Conservation (phyloP, 1,140 invertebrate species). For the Trachymyrmex septentrionalis region DNA sequence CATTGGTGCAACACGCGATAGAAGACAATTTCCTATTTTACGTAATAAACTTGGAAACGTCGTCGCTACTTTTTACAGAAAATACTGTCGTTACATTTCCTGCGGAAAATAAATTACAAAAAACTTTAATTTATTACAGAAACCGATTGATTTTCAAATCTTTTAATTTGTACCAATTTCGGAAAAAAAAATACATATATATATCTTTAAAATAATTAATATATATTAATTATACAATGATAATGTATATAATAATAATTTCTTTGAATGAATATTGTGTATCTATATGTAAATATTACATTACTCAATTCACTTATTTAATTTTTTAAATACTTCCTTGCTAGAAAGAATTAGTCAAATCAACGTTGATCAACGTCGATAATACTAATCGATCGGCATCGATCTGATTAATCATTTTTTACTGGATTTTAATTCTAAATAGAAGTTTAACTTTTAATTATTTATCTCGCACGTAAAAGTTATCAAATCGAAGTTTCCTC, state of each 20-base stretch:
- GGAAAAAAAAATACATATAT: not conserved
- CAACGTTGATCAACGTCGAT: no score
- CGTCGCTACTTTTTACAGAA: not conserved
- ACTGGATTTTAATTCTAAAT: not conserved
- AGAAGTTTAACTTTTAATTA: not conserved
- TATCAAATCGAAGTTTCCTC: not conserved
- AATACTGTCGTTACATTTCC: not conserved
- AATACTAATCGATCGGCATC: no score
- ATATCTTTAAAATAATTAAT: not conserved
- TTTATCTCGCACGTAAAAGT: not conserved
- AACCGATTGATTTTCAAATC: not conserved
- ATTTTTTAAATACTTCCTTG: no score
- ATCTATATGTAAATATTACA: not conserved
- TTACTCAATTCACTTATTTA: no score
- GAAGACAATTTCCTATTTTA: constrained; percentile 14
- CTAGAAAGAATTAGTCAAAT: no score
- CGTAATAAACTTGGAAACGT: constrained; percentile 6
- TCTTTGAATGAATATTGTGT: not conserved
- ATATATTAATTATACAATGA: not conserved
- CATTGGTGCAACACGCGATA: constrained; percentile 17
- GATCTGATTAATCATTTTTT: no score
- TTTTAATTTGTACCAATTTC: not conserved
- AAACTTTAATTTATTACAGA: not conserved
- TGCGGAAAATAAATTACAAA: not conserved
- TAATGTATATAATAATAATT: no score